Evolutionary conservation across 2,888 invertebrate species (phyloP).

Genomic region (Gortyna flavago): DNA sequence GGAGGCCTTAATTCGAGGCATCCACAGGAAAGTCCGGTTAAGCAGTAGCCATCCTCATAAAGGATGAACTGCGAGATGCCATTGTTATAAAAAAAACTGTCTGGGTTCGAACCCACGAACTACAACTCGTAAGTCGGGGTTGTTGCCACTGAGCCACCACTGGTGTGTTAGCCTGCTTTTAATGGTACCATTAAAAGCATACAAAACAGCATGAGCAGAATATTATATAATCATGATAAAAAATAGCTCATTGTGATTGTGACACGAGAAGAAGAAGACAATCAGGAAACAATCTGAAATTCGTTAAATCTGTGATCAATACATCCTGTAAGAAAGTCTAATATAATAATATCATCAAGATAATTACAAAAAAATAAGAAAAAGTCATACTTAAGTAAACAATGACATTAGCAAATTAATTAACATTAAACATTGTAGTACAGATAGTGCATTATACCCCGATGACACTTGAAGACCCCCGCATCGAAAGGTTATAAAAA

Average conservation of each 20-base stretch:
- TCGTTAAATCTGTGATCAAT: neutral
- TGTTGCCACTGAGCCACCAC: no score
- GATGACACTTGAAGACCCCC: slow-evolving; percentile 58
- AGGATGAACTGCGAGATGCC: no score
- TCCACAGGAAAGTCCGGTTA: no score
- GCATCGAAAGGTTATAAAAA: slow-evolving; percentile 60
- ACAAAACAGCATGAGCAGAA: neutral
- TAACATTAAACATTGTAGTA: slow-evolving; percentile 19
- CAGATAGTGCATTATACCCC: slow-evolving; percentile 44
- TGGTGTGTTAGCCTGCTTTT: neutral
- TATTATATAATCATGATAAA: neutral
- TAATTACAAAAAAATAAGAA: neutral
- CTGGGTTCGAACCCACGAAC: no score
- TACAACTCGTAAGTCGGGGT: no score
- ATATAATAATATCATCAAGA: neutral
- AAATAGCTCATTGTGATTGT: neutral
- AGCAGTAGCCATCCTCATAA: no score
- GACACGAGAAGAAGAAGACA: neutral
- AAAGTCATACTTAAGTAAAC: slow-evolving; percentile 17
- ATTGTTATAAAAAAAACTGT: no score
- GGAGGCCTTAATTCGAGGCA: no score
- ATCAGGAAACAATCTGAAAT: no score
- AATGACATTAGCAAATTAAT: slow-evolving; percentile 34
- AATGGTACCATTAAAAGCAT: no score
- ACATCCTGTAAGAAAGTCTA: neutral